Conservation (phyloP, 92 coral and sea anemone genomes). For the Palythoa grandiflora region DNA sequence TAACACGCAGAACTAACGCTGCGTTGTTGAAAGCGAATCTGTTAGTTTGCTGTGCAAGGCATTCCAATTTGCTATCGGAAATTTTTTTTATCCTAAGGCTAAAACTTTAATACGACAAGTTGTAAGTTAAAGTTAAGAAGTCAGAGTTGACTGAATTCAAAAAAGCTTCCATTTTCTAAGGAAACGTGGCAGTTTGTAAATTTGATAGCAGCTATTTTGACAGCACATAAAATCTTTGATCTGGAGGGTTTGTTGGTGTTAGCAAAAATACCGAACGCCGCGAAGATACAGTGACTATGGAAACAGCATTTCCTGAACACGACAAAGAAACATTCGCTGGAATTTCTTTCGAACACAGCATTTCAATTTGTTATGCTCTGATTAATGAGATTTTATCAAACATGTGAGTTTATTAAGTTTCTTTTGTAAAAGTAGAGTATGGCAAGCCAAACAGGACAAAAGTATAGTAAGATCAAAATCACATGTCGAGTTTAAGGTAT, state of each 20-base stretch:
- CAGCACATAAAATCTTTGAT: background rate
- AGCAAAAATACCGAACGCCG: background rate
- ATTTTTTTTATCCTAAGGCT: background rate
- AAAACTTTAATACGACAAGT: background rate
- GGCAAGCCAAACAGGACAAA: no score
- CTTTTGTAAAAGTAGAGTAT: background rate
- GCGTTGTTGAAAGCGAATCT: background rate
- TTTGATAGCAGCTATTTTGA: background rate
- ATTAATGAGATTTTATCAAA: background rate
- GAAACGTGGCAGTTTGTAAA: background rate
- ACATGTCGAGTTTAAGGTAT: no score
- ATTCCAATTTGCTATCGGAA: background rate
- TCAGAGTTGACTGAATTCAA: background rate
- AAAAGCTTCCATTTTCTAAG: background rate
- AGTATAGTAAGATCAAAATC: no score
- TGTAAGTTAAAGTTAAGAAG: background rate
- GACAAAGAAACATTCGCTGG: background rate
- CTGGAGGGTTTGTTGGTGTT: background rate
- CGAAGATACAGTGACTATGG: conserved; percentile 22
- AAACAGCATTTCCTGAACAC: conserved; percentile 13
- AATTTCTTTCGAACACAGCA: background rate
- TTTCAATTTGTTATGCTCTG: background rate
- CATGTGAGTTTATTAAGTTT: background rate
- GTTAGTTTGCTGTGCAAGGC: background rate
- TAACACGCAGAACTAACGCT: background rate